Conservation (phyloP, 2,797 vertebrate genomes). For the Schizopygopsis pylzovi region DNA sequence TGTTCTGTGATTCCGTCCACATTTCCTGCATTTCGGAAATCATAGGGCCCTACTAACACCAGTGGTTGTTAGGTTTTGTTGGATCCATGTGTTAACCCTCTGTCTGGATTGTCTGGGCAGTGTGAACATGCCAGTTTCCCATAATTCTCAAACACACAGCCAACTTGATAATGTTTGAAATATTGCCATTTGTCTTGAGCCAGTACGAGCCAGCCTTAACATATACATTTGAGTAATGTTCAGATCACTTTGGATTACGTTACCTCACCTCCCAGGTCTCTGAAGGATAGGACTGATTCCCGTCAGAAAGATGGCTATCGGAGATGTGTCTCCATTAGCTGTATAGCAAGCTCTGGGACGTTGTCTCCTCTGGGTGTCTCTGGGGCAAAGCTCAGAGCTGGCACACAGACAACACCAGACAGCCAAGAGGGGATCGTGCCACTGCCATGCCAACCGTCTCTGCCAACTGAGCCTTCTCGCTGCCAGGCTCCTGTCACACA, state of each 20-base stretch:
- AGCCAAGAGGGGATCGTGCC: constrained; percentile 56
- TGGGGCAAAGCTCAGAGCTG: constrained; percentile 48
- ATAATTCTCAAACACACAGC: neutral
- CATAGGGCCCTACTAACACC: neutral
- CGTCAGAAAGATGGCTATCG: constrained; percentile 20
- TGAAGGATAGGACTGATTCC: constrained; percentile 12
- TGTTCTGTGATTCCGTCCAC: no score
- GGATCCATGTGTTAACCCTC: constrained; percentile 6
- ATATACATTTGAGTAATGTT: constrained; percentile 18
- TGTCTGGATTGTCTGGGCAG: neutral
- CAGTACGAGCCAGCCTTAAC: neutral
- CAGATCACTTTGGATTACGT: constrained; percentile 29
- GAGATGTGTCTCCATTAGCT: constrained; percentile 47
- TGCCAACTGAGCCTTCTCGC: constrained; percentile 54
- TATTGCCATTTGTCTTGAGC: neutral
- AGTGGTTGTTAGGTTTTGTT: neutral
- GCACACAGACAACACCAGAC: constrained; percentile 50
- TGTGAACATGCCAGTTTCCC: constrained; percentile 14
- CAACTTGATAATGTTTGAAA: constrained; percentile 29
- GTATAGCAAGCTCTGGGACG: constrained; percentile 14
- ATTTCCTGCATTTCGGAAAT: no score
- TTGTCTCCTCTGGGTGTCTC: constrained; percentile 36
- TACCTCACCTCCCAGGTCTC: neutral
- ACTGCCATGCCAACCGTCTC: constrained; percentile 36
- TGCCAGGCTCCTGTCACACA: constrained; percentile 67